A percentile compares a stretch with the other conserved stretches of the same genome.
Evolutionary conservation across 1,140 invertebrate species (phyloP).

Genomic region (Solenopsis fugax): DNA sequence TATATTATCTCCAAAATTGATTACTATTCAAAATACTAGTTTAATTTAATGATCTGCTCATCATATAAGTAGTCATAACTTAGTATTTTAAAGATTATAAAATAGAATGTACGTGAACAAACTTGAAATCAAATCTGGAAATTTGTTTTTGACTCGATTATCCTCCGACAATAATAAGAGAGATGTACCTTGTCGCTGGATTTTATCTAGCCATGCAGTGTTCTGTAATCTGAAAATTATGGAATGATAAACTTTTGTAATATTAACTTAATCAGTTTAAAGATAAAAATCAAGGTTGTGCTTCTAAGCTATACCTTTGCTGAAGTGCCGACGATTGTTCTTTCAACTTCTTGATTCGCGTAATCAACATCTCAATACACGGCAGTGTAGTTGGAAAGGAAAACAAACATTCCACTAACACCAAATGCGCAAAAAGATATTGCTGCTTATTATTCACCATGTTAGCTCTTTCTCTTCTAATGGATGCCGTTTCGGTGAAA

Average conservation of each 20-base stretch:
- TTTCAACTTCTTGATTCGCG: conserved; percentile 72
- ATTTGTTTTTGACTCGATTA: conserved; percentile 76
- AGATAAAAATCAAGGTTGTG: neutral
- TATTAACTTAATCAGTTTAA: neutral
- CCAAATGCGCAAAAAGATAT: conserved; percentile 79
- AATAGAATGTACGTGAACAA: too few species aligned
- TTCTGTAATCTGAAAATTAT: conserved; percentile 71
- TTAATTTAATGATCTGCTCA: neutral
- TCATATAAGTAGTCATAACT: neutral
- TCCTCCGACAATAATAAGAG: conserved; percentile 63
- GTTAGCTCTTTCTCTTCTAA: conserved; percentile 77
- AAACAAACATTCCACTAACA: conserved; percentile 78
- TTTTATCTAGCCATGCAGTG: conserved; percentile 75
- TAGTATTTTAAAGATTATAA: neutral
- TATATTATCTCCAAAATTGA: neutral
- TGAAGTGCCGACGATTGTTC: conserved; percentile 68
- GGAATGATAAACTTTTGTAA: neutral
- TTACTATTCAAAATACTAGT: neutral
- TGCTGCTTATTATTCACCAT: conserved; percentile 82
- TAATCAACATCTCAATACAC: conserved; percentile 72
- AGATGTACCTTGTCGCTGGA: conserved; percentile 55
- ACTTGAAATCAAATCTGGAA: conserved; percentile 66
- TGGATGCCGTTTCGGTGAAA: conserved; percentile 67
- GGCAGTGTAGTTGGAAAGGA: conserved; percentile 69
- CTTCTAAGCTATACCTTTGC: conserved; percentile 62